Percentiles rank a stretch among this genome's conserved stretches.
Evolutionary conservation across 2,113 vertebrate species (phyloP).

Genomic region (Motacilla tschutschensis): DNA sequence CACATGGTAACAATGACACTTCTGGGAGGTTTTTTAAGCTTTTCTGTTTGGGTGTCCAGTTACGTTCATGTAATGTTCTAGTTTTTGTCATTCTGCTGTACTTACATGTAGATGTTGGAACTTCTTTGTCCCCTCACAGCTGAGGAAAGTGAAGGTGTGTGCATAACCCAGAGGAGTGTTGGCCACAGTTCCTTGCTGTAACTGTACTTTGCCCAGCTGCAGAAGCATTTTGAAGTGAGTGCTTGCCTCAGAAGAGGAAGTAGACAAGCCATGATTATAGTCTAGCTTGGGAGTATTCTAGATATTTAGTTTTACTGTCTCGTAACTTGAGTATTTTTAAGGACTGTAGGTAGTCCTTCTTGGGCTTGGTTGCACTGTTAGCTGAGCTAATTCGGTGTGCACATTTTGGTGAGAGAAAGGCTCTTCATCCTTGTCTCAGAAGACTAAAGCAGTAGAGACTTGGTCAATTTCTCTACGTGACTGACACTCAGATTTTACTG

Average conservation of each 20-base stretch:
- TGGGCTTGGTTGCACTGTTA: not conserved
- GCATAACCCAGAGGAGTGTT: not conserved
- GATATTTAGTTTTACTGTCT: not conserved
- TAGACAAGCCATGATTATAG: not conserved
- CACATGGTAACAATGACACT: not conserved
- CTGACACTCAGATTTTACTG: not conserved
- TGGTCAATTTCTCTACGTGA: not conserved
- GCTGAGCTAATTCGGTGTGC: not conserved
- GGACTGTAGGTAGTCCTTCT: not conserved
- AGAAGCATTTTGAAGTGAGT: not conserved
- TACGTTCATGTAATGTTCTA: not conserved
- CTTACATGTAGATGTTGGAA: not conserved
- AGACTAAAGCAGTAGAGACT: not conserved
- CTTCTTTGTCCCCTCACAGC: not conserved
- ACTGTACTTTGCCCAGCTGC: not conserved
- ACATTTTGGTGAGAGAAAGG: not conserved
- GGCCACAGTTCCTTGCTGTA: not conserved
- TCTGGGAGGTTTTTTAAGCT: not conserved
- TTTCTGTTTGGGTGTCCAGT: not conserved
- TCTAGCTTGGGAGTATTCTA: not conserved
- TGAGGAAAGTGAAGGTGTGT: not conserved
- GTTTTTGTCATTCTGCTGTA: not conserved
- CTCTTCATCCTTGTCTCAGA: not conserved
- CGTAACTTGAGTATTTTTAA: not conserved
- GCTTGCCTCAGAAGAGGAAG: not conserved